phyloP scores from a whole-genome alignment of 2,888 invertebrate species.

The Ormyrus labotus region DNA sequence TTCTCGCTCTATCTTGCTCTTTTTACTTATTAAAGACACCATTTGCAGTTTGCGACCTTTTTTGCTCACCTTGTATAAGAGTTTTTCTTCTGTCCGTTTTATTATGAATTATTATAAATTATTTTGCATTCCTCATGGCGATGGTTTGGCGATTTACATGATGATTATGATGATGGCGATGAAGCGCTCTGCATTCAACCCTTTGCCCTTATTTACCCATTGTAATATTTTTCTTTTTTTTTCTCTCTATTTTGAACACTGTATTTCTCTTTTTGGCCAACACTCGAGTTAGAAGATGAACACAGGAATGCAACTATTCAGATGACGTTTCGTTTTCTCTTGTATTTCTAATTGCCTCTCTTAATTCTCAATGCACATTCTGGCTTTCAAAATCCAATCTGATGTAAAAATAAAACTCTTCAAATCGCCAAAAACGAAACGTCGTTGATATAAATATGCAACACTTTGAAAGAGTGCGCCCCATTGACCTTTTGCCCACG shows the following conservation, averaged over 20 bases:
- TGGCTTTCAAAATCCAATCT: not conserved
- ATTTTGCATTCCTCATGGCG: conserved; percentile 64
- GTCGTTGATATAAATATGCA: conserved; percentile 49
- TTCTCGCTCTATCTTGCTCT: conserved; percentile 55
- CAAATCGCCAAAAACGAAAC: conserved; percentile 39
- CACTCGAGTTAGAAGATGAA: conserved; percentile 41
- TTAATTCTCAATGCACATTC: not conserved
- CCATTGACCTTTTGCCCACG: conserved; percentile 21
- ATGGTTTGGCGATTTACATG: conserved; percentile 59
- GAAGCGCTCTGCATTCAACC: conserved; percentile 50
- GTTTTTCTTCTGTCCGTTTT: conserved; percentile 52
- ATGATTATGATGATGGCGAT: conserved; percentile 60
- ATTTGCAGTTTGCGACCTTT: conserved; percentile 51
- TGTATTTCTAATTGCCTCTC: conserved; percentile 1
- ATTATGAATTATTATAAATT: conserved; percentile 59
- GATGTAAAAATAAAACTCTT: not conserved
- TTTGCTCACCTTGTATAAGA: conserved; percentile 49
- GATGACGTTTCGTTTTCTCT: conserved; percentile 67
- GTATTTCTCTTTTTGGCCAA: conserved; percentile 39
- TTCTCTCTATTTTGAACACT: conserved; percentile 11
- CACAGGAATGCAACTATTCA: conserved; percentile 63
- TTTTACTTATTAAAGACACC: conserved; percentile 56
- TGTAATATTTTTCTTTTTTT: conserved; percentile 15
- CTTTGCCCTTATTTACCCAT: conserved; percentile 7
- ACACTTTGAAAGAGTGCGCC: conserved; percentile 37